phyloP scores from a whole-genome alignment of 2,888 invertebrate species.

The Julus scanicus region DNA sequence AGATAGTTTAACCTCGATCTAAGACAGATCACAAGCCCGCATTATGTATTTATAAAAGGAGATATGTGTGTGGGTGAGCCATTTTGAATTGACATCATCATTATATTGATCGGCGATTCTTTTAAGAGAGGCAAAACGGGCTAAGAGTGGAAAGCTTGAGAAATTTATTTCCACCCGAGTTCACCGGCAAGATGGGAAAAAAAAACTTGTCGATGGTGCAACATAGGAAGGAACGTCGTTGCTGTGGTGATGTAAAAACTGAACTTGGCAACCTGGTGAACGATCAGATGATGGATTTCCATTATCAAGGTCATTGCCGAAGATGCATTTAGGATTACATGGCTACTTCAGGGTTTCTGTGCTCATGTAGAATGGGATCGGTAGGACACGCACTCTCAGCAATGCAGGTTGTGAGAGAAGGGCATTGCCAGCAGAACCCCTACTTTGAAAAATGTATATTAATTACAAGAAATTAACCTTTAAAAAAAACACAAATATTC shows the following conservation, averaged over 20 bases:
- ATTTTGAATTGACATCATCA: neutral
- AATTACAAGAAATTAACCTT: no score
- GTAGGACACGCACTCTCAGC: neutral
- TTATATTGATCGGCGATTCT: conserved; percentile 4
- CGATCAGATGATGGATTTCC: conserved; percentile 18
- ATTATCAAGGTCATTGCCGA: neutral
- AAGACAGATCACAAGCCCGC: conserved; percentile 20
- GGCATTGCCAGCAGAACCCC: neutral
- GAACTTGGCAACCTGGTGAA: conserved; percentile 25
- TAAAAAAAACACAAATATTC: no score
- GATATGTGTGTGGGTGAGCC: neutral
- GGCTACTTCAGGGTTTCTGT: neutral
- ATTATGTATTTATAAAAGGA: neutral
- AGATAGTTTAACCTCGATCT: neutral
- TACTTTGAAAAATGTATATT: no score
- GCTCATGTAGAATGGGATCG: neutral
- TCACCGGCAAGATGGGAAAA: neutral
- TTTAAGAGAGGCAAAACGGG: neutral
- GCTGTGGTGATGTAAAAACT: conserved; percentile 6
- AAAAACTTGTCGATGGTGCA: neutral
- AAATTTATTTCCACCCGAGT: neutral
- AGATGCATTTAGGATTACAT: neutral
- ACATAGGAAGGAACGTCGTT: neutral
- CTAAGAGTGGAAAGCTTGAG: neutral
- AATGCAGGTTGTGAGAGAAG: neutral